Base-by-base conservation (phyloP, 2,888 invertebrate species). In the Chromoteleia sp. region DNA sequence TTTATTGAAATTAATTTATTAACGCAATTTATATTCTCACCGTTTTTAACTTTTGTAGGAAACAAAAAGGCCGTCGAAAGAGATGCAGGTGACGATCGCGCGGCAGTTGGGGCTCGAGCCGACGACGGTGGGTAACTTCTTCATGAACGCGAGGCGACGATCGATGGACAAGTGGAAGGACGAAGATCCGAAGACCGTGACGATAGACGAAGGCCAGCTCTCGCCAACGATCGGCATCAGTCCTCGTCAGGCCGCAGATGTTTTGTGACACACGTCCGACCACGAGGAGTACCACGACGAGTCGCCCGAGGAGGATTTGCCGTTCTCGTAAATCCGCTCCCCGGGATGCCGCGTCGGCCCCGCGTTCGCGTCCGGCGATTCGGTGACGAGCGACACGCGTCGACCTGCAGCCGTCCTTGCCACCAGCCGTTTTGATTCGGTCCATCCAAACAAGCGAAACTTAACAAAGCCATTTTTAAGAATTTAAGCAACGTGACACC, bases 41-140 rank as follows among this genome's bases (percentile, higher is more conserved):
- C n/a, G n/a, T n/a, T n/a, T n/a, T n/a, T n/a, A n/a, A n/a, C n/a
- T n/a, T 52, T 93, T 93, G 10, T 93, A 98, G 97, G 99, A 99
- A 94, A 99, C 99, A 81, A 99, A 99, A 93, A 94, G 99, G 93
- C 99, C 99, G 87, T 98, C 98, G 86, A 99, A 99, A 93, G 99
- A 99, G 93, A 99, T 99, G 99, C 99, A 99, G 94, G 98, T 99
- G 89, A 99, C 99, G 88, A 99, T 99, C 93, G 99, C 99, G 25
- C 94, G 99, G 86, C 99, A 99, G 92, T 93, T 99, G 88, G 98
- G 99, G 82, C 94, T 99, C 85, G 98, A 99, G 92, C 98, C 99
- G 65, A 98, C 98, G 67, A 99, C 99, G 8, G 99, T 99, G 76
- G 99, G 99, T 58, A 99, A 99, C 92, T 99, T 99, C 94, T 99